phyloP scores from a whole-genome alignment of 2,797 vertebrate species.

The Phaenicophaeus curvirostris region DNA sequence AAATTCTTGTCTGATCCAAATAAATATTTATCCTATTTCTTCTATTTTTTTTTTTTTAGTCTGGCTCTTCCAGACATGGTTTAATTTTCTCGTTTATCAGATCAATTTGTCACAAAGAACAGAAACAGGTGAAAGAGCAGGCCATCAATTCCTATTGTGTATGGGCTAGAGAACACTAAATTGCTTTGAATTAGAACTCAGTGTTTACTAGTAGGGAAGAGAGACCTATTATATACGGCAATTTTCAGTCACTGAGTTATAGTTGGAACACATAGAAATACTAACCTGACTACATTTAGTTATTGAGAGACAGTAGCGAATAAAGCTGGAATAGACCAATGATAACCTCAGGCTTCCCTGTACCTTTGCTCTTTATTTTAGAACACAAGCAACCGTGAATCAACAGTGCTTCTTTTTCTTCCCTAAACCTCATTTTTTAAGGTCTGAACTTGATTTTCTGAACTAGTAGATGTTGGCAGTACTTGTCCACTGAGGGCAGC shows the following conservation, averaged over 20 bases:
- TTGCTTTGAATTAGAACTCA: conserved; percentile 65
- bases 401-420: background rate
- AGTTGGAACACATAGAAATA: conserved; percentile 4
- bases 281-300: background rate
- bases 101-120: conserved; percentile 68
- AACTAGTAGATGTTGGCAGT: background rate
- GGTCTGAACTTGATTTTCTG: background rate
- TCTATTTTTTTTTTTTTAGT: conserved; percentile 42
- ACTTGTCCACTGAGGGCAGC: background rate
- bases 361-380: background rate
- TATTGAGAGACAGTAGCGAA: background rate
- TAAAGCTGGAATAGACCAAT: background rate
- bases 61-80: conserved; percentile 54
- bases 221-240: conserved; percentile 13
- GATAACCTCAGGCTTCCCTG: background rate
- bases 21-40: conserved; percentile 49
- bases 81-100: conserved; percentile 75
- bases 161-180: conserved; percentile 54
- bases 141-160: conserved; percentile 70
- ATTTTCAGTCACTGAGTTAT: conserved; percentile 28
- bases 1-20: conserved; percentile 54
- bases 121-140: conserved; percentile 66
- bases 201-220: conserved; percentile 24
- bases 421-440: background rate
- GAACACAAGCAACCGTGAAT: background rate